phyloP scores from a whole-genome alignment of 1,140 invertebrate genomes.

The Chironomus striatipennis region DNA sequence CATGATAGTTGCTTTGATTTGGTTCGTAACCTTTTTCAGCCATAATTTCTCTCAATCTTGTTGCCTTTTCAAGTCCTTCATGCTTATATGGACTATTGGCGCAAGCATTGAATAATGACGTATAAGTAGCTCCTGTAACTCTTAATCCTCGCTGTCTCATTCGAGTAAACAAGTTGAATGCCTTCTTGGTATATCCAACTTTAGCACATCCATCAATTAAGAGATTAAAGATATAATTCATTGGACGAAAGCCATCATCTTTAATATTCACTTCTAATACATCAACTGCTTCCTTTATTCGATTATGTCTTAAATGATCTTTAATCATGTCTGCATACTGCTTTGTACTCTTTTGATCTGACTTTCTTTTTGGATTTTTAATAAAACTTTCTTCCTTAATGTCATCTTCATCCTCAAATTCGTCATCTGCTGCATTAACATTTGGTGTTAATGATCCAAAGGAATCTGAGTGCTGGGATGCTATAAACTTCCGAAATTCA shows the following conservation, averaged over 20 bases:
- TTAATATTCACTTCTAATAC: conserved; percentile 64
- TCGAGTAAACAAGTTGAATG: conserved; percentile 70
- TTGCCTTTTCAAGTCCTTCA: conserved; percentile 56
- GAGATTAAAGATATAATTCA: conserved; percentile 68
- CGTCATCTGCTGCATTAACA: conserved; percentile 28
- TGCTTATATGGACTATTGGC: conserved; percentile 61
- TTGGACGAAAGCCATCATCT: conserved; percentile 67
- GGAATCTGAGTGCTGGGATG: conserved; percentile 41
- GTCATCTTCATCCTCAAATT: conserved; percentile 44
- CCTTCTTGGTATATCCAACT: conserved; percentile 73
- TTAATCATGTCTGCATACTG: conserved; percentile 63
- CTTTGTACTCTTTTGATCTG: conserved; percentile 45
- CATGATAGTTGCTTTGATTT: conserved; percentile 73
- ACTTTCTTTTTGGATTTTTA: conserved; percentile 38
- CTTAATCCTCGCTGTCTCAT: conserved; percentile 67
- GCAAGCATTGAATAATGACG: conserved; percentile 80
- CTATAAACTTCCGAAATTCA: neutral
- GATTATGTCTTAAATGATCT: conserved; percentile 48
- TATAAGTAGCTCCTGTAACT: conserved; percentile 62
- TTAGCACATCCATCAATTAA: conserved; percentile 70
- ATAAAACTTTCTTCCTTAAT: conserved; percentile 46
- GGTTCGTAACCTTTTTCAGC: conserved; percentile 54
- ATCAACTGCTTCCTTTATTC: conserved; percentile 62
- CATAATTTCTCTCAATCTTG: conserved; percentile 56
- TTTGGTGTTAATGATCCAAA: conserved; percentile 41